These are phyloP conservation scores for Leptinotarsa defecta DNA, from an alignment of 1,140 invertebrate genomes.

Conservation along the genomic window DNA sequence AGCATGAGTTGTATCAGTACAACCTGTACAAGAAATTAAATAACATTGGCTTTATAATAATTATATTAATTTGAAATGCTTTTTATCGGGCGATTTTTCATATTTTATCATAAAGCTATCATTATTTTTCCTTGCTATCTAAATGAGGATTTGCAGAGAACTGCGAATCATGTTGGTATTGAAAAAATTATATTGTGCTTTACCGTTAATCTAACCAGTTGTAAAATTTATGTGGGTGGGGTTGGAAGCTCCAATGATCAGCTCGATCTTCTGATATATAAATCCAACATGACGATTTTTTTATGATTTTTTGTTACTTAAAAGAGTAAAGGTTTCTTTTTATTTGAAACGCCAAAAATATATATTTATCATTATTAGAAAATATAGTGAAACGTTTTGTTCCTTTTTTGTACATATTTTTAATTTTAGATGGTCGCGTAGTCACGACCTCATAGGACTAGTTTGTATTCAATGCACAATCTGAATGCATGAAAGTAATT, in stretches of 20 bases:
- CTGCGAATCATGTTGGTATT: conserved; percentile 4
- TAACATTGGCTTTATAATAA: no score
- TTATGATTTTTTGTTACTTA: conserved; percentile 54
- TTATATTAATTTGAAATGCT: no score
- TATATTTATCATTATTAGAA: conserved; percentile 52
- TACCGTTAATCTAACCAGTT: conserved; percentile 5
- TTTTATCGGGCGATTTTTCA: neutral
- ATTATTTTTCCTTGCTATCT: conserved; percentile 6
- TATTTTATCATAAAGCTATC: neutral
- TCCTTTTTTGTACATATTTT: conserved; percentile 55
- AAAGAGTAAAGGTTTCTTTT: conserved; percentile 51
- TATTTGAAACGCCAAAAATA: conserved; percentile 55
- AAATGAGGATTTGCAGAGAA: neutral
- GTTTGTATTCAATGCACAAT: conserved; percentile 32
- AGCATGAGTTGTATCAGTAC: no score
- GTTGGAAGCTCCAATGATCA: neutral
- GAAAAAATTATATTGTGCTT: conserved; percentile 5
- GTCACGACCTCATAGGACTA: conserved; percentile 31
- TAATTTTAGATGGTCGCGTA: conserved; percentile 37
- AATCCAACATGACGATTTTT: conserved; percentile 50
- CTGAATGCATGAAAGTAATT: conserved; percentile 27
- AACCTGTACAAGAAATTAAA: no score
- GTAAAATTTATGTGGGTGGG: conserved; percentile 12
- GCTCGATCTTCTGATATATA: conserved; percentile 14
- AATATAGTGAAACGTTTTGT: conserved; percentile 52